Evolutionary conservation across 2,888 invertebrate species (phyloP), one percentile per base, ranked within the genome.

Genomic region (Pristionchus arcanus): DNA sequence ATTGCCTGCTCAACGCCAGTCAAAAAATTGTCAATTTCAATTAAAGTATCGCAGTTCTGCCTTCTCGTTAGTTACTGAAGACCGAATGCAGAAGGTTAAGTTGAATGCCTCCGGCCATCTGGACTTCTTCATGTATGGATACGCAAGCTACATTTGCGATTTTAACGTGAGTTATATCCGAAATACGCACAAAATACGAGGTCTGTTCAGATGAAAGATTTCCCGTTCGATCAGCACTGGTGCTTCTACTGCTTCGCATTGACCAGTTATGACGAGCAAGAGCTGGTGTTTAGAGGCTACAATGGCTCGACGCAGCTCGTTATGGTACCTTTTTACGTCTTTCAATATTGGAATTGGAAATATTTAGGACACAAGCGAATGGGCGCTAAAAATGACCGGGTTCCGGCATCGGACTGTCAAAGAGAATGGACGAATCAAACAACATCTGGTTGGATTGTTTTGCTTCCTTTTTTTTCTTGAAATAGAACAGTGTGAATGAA

Each of bases 161-260:
- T 85, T 85, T 34, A 59, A n/a, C 21, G 84, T 85, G 25, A 9
- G 74, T 49, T 9, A 49, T 42, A 3, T 42, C 42, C 4, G 42
- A 42, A n/a, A n/a, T n/a, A n/a, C n/a, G n/a, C n/a, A n/a, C n/a
- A n/a, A n/a, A n/a, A n/a, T n/a, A n/a, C n/a, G n/a, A n/a, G n/a
- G n/a, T n/a, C n/a, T n/a, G n/a, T 28, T 16, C 3, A 85, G 84
- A 37, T 85, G 13, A 2, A 55, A 55, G 84, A 55, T 34, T 85
- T 85, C 59, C 84, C 84, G 25, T 85, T 85, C 84, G 84, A 85
- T 37, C 55, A 37, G 31, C 84, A 85, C 84, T 85, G 84, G 84
- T 85, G 84, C 84, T 85, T 85, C 59, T 85, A 85, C 84, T 85
- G 84, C 59, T 85, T 85, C 19, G 84, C 84, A 5, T 34, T 85